Evolutionary conservation across 2,888 invertebrate genomes (phyloP).

Genomic region (Drosophila anceps): DNA sequence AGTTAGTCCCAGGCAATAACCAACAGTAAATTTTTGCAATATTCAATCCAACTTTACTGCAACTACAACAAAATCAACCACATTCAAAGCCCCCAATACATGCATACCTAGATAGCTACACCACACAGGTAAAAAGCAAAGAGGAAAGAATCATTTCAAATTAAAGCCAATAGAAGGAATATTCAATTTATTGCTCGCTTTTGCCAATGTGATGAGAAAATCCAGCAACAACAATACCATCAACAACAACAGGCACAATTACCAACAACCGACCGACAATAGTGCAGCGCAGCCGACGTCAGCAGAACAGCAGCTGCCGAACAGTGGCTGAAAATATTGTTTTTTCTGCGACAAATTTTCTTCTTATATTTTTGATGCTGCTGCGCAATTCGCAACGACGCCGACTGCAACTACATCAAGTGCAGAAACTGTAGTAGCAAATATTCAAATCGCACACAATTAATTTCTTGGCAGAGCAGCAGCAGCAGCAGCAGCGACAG

Average conservation of each 20-base stretch:
- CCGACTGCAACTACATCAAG: constrained; percentile 47
- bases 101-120: constrained; percentile 24
- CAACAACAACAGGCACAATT: constrained; percentile 46
- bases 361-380: constrained; percentile 50
- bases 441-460: constrained; percentile 56
- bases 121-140: constrained; percentile 61
- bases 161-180: constrained; percentile 35
- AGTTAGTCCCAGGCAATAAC: constrained; percentile 66
- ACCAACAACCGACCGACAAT: constrained; percentile 59
- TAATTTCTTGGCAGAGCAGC: constrained; percentile 68
- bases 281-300: constrained; percentile 40
- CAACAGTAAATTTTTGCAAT: constrained; percentile 59
- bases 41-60: constrained; percentile 57
- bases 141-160: constrained; percentile 28
- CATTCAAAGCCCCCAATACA: constrained; percentile 35
- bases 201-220: constrained; percentile 71
- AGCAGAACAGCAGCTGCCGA: constrained; percentile 50
- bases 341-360: constrained; percentile 37
- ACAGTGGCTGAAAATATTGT: constrained; percentile 42
- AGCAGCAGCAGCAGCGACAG: constrained; percentile 47
- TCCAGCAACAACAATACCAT: constrained; percentile 44
- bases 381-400: constrained; percentile 55
- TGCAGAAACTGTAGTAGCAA: constrained; percentile 56
- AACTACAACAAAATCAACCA: constrained; percentile 44
- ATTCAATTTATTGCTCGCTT: constrained; percentile 48